Base-by-base conservation (phyloP, 2,113 vertebrate species). In the Panurus biarmicus region DNA sequence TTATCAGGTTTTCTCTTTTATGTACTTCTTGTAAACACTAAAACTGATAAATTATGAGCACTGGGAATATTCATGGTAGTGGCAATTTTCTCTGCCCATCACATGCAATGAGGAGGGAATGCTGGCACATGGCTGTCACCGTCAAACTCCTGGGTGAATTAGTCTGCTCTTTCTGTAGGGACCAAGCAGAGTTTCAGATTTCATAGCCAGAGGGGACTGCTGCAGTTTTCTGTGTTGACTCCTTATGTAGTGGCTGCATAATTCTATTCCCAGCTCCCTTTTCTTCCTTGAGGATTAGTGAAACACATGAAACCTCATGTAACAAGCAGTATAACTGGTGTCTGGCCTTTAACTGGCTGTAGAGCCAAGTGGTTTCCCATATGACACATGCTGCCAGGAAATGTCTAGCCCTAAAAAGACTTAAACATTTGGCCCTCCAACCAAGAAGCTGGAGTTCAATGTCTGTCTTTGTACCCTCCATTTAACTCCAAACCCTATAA, bases 71-170 rank as follows among this genome's bases (percentile, higher is more conserved):
- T 76, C 62, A 58, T 23, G 35, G 9, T 18, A 58, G 23, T 1
- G 4, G 16, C 12, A 78, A 47, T 12, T 74, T 64, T 13, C 40
- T 83, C 35, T 58, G 20, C 38, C 33, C 8, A 13, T 44, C 10
- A 15, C 0, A 0, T 21, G 5, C 29, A 20, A 53, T 48, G 18
- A 80, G 16, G 14, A 74, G 6, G 14, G 12, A 77, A 71, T 12
- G 25, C 12, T 67, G 33, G 18, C 10, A 47, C 0, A 0, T 3
- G 17, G n/a, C 12, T 80, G 10, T 7, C 33, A 26, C 23, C 6
- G 2, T 72, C 23, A 58, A 3, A 8, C 42, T 80, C 8, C 26
- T 10, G 19, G 7, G 8, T 54, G 17, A 71, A 70, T 35, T 33
- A 60, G 11, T 29, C 8, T 60, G 7, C 9, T 81, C 7, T 40